Conservation (phyloP, 1,140 invertebrate genomes). For the Drosophila pandora region DNA sequence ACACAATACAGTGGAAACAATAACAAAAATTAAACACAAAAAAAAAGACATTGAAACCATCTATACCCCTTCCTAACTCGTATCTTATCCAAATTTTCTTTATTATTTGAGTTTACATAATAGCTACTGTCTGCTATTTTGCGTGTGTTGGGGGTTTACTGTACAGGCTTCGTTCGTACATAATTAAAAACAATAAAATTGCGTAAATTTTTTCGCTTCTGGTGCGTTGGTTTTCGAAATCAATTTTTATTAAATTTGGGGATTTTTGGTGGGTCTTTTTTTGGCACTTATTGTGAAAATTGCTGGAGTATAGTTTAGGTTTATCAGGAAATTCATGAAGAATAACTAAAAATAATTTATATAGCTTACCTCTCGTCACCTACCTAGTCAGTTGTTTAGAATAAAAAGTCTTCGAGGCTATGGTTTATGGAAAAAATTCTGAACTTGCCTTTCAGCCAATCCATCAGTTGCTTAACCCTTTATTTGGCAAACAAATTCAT, state of each 20-base stretch:
- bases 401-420: background rate
- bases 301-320: background rate
- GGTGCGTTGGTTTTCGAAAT: constrained; percentile 63
- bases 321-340: background rate
- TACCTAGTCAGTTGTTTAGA: no score
- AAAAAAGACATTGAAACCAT: constrained; percentile 50
- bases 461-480: constrained; percentile 24
- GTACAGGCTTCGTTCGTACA: constrained; percentile 25
- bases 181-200: constrained; percentile 24
- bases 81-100: constrained; percentile 5
- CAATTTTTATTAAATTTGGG: constrained; percentile 31
- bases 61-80: background rate
- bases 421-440: constrained; percentile 7
- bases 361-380: no score
- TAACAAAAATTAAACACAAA: background rate
- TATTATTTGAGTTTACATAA: constrained; percentile 22
- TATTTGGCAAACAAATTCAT: constrained; percentile 24
- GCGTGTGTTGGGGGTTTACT: constrained; percentile 45
- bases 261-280: constrained; percentile 32
- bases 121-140: background rate
- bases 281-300: constrained; percentile 30
- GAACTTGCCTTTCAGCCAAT: background rate
- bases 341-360: no score
- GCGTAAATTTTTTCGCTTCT: constrained; percentile 45
- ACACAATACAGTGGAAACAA: constrained; percentile 25